Evolutionary conservation across 2,113 vertebrate genomes (phyloP), one percentile per base, ranked within the genome.

Genomic region (Callospermophilus lateralis): DNA sequence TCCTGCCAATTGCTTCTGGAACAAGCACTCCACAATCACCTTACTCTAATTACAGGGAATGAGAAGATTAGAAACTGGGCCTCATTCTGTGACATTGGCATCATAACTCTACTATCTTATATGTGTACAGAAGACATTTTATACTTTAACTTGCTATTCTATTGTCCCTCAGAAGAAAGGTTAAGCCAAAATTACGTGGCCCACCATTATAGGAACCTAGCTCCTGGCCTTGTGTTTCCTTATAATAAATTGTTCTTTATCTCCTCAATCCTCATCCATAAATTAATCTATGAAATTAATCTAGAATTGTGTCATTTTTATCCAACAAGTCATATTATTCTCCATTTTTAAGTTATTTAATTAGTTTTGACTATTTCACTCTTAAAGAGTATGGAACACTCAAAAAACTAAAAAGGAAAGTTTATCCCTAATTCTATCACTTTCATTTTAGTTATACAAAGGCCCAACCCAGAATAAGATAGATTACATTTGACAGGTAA

Each of bases 391-490:
- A 90, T 80, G n/a, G 55, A 97, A 53, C 17, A 74, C 5, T 42
- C 12, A 63, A 67, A 58, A 61, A 48, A 30, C 37, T 22, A 28
- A 67, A 83, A 73, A 93, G 42, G 17, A 73, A 72, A 65, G 74
- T 4, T 63, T 68, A 81, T 58, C 24, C 34, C 45, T 90, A 37
- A 48, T 61, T 94, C 73, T 39, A 58, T 17, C 22, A 26, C 11
- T 94, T 89, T 65, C 32, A 68, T 65, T 92, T 95, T 58, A 84
- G 89, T 42, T 32, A 53, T n/a, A 91, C 8, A 77, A 88, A 88
- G 63, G 20, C 4, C 37, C 5, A 85, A 22, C 28, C 20, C 1
- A 73, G 22, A 89, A 63, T 34, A 80, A 90, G 84, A 78, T 17
- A 90, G 77, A 89, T 19, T 68, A 20, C 10, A 32, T 65, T 16